Evolutionary conservation across 2,113 vertebrate species (phyloP).

Genomic region (Leptobrachium ailaonicum): DNA sequence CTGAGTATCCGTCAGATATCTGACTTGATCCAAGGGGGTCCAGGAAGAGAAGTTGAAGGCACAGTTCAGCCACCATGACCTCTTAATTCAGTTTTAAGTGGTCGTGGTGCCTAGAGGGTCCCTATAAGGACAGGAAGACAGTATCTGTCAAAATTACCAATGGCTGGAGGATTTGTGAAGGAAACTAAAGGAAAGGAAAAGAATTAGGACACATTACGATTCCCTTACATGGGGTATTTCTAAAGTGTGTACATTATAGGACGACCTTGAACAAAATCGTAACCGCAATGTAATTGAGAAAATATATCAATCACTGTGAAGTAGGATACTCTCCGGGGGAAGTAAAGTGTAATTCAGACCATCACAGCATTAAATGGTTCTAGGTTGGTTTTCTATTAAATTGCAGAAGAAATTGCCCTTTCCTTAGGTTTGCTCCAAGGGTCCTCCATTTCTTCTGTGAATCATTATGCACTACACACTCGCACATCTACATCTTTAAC

Average conservation of each 20-base stretch:
- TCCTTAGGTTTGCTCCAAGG: background rate
- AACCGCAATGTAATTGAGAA: constrained; percentile 50
- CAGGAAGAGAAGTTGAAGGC: too few species aligned
- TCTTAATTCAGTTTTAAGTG: too few species aligned
- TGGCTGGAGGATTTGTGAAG: constrained; percentile 20
- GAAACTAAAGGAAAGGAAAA: constrained; percentile 27
- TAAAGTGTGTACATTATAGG: constrained; percentile 30
- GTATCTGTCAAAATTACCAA: constrained; percentile 39
- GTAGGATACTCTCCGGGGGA: constrained; percentile 42
- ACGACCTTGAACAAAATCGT: constrained; percentile 46
- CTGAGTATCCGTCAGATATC: too few species aligned
- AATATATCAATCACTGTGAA: constrained; percentile 49
- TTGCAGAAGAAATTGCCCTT: background rate
- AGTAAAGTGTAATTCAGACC: constrained; percentile 37
- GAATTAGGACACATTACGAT: constrained; percentile 23
- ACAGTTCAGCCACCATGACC: too few species aligned
- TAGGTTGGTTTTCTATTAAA: constrained; percentile 35
- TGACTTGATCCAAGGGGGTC: too few species aligned
- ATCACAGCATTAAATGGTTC: constrained; percentile 41
- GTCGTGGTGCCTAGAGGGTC: too few species aligned
- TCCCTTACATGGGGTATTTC: constrained; percentile 20
- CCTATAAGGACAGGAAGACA: background rate
- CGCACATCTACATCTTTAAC: too few species aligned
- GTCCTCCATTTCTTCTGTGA: background rate
- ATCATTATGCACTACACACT: too few species aligned